Evolutionary conservation across 2,797 vertebrate species (phyloP).

Genomic region (Pseudocheirus occidentalis): DNA sequence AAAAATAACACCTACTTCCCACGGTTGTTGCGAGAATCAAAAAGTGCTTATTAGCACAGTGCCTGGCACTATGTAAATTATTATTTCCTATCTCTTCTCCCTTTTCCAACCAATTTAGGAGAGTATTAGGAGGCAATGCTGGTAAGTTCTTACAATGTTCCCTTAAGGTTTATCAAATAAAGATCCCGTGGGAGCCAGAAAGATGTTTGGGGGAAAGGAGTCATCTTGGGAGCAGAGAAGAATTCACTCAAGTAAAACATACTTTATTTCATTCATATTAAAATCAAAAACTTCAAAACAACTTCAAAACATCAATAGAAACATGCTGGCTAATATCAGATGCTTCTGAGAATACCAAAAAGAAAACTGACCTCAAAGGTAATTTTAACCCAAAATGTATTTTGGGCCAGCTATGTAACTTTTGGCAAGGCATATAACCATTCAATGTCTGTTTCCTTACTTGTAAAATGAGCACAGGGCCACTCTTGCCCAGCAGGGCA

Average conservation of each 20-base stretch:
- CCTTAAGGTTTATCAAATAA: not conserved
- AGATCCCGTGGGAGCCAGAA: not conserved
- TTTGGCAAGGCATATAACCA: not conserved
- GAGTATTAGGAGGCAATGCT: not conserved
- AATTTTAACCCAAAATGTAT: slow-evolving; percentile 4
- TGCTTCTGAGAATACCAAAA: slow-evolving; percentile 22
- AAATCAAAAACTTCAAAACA: not conserved
- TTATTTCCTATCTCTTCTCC: not conserved
- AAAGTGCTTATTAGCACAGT: not conserved
- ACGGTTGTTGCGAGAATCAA: not conserved
- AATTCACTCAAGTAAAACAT: not conserved
- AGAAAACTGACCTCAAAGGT: slow-evolving; percentile 8
- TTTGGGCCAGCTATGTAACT: not conserved
- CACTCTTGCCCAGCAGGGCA: not conserved
- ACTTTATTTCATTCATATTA: not conserved
- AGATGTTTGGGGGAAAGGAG: not conserved
- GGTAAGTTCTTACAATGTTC: not conserved
- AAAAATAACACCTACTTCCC: not conserved
- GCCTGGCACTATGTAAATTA: not conserved
- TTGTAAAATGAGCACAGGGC: not conserved
- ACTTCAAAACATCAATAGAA: not conserved
- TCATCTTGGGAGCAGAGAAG: not conserved
- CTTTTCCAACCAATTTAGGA: not conserved
- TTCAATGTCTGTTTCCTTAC: not conserved
- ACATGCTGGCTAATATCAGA: not conserved